Base-by-base conservation (phyloP, 2,113 vertebrate genomes). In the Chloropsis hardwickii region DNA sequence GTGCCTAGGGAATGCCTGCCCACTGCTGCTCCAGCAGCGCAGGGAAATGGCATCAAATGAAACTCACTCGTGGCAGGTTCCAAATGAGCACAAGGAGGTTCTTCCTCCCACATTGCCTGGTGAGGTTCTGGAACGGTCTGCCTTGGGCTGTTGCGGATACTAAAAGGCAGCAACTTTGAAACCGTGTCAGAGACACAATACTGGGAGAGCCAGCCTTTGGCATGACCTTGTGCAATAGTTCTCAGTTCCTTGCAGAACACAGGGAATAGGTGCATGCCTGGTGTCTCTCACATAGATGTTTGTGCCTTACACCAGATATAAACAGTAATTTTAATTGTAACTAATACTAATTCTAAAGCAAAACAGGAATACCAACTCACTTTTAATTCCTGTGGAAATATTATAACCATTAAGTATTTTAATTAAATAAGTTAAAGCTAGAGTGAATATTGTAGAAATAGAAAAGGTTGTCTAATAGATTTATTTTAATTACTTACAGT, bases 171-270 rank as follows among this genome's bases (percentile, higher is more conserved):
- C 67, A 86, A 20, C 64, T 88, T 51, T 48, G 37, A 42, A 44
- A 22, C 28, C 12, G 50, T 42, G 57, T 64, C 64, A 60, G 77
- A 76, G 58, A 22, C 23, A 19, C 23, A 58, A 0, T 10, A 2
- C 15, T 16, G 16, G 47, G 48, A 48, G 27, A 42, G 48, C 17
- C 2, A 20, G 21, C 12, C 25, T 7, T 20, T 60, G 39, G 44
- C 53, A 13, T 54, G 51, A 31, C 9, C 44, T 74, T 0, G 0
- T 73, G 73, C 51, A 23, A 4, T 33, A n/a, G 23, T 61, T 78
- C 31, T 77, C n/a, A 4, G 12, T 29, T 51, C 67, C n/a, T 54
- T 58, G 50, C 29, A 53, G 45, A 22, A 8, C 27, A 19, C 10
- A 42, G 65, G 18, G 47, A 45, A 10, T 12, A 48, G 45, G 10